phyloP scores from a whole-genome alignment of 2,113 vertebrate species.

The Perognathus longimembris region DNA sequence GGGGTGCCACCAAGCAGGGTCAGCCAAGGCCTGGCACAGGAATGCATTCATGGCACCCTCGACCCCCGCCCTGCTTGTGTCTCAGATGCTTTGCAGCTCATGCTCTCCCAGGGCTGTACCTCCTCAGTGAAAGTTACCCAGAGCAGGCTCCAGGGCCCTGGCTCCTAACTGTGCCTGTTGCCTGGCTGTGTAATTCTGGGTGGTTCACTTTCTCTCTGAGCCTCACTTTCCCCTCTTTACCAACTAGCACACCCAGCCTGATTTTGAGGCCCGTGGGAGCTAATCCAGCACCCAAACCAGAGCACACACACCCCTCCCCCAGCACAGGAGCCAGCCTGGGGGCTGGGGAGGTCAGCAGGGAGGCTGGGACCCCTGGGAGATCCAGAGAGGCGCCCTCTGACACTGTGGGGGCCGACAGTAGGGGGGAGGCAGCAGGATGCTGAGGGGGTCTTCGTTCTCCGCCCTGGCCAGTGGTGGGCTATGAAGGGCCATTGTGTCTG shows the following conservation, averaged over 20 bases:
- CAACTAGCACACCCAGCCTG: background rate
- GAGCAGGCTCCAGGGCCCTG: background rate
- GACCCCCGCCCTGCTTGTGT: background rate
- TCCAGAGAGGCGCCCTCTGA: background rate
- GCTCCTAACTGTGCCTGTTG: background rate
- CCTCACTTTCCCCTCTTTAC: conserved; percentile 22
- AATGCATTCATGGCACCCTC: background rate
- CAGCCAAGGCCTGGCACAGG: background rate
- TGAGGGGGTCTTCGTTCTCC: background rate
- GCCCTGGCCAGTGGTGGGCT: conserved; percentile 37
- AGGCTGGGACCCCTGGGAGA: background rate
- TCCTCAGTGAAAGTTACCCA: background rate
- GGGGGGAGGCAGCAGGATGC: background rate
- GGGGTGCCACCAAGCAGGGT: background rate
- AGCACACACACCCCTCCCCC: background rate
- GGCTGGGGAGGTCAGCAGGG: background rate
- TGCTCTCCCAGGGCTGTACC: background rate
- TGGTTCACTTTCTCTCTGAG: background rate
- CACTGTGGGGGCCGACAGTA: background rate
- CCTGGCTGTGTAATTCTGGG: background rate
- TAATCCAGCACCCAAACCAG: background rate
- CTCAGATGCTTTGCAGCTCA: background rate
- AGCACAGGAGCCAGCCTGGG: background rate
- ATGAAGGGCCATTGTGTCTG: conserved; percentile 73
- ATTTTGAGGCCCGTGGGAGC: background rate